Evolutionary conservation across 2,113 vertebrate species (phyloP).

Genomic region (Neomonachus schauinslandi): DNA sequence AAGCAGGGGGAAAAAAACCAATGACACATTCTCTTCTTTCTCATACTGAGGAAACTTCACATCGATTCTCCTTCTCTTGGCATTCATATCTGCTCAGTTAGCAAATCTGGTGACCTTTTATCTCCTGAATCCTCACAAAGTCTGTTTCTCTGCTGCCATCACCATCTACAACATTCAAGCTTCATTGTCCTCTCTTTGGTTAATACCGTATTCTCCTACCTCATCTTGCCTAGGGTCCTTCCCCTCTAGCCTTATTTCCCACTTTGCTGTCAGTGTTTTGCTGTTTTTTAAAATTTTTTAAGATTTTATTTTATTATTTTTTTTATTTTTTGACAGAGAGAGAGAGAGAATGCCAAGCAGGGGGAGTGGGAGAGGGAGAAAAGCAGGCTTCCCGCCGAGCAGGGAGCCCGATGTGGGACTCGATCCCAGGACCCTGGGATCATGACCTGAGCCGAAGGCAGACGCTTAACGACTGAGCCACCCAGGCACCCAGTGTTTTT

Average conservation of each 20-base stretch:
- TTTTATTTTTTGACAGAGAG: too few species aligned
- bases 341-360: too few species aligned
- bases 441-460: too few species aligned
- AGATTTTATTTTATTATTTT: too few species aligned
- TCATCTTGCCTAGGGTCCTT: not conserved
- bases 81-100: not conserved
- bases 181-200: not conserved
- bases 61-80: not conserved
- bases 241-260: not conserved
- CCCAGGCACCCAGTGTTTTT: too few species aligned
- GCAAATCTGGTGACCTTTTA: not conserved
- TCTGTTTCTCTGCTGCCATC: not conserved
- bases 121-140: not conserved
- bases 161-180: too few species aligned
- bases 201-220: accelerated
- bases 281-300: not conserved
- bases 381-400: too few species aligned
- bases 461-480: too few species aligned
- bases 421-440: too few species aligned
- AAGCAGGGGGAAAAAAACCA: not conserved
- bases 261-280: not conserved
- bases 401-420: too few species aligned
- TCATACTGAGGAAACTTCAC: not conserved
- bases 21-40: not conserved
- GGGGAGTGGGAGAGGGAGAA: too few species aligned